Evolutionary conservation across 2,888 invertebrate genomes (phyloP).

Genomic region (Physocephala rufipes): DNA sequence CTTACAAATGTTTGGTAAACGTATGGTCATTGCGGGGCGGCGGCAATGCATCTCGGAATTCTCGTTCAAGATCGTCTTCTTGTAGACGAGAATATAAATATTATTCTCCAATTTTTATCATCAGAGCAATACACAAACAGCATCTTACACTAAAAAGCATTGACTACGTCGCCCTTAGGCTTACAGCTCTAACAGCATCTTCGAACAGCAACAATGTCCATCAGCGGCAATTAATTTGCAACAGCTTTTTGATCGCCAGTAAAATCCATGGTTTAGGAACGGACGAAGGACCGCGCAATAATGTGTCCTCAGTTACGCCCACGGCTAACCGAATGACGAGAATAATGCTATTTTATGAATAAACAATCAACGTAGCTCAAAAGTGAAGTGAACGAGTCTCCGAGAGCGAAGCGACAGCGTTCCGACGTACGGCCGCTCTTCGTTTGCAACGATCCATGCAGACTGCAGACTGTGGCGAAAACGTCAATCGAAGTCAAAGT

Average conservation of each 20-base stretch:
- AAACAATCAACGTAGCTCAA: slow-evolving; percentile 1
- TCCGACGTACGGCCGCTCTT: neutral
- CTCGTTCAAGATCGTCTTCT: too few species aligned
- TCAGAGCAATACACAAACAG: too few species aligned
- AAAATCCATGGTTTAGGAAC: slow-evolving; percentile 20
- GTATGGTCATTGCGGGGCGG: too few species aligned
- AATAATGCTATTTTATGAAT: slow-evolving; percentile 24
- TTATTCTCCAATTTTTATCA: too few species aligned
- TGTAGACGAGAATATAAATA: too few species aligned
- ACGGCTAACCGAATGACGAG: slow-evolving; percentile 10
- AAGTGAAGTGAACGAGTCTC: slow-evolving; percentile 25
- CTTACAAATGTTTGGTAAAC: too few species aligned
- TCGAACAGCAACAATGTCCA: slow-evolving; percentile 22
- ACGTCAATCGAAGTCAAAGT: slow-evolving; percentile 15
- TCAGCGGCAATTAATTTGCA: neutral
- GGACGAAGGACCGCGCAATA: slow-evolving; percentile 23
- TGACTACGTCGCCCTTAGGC: too few species aligned
- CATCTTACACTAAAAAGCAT: too few species aligned
- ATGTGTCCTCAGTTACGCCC: slow-evolving; percentile 28
- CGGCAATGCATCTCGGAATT: too few species aligned
- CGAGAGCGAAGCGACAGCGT: slow-evolving; percentile 38
- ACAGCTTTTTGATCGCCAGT: neutral
- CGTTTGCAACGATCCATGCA: slow-evolving; percentile 20
- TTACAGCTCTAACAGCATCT: neutral
- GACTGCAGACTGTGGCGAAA: neutral